A percentile compares a stretch with the other conserved stretches of the same genome.
Conservation (phyloP, 2,113 vertebrate species). For the Hippocampus mohnikei region DNA sequence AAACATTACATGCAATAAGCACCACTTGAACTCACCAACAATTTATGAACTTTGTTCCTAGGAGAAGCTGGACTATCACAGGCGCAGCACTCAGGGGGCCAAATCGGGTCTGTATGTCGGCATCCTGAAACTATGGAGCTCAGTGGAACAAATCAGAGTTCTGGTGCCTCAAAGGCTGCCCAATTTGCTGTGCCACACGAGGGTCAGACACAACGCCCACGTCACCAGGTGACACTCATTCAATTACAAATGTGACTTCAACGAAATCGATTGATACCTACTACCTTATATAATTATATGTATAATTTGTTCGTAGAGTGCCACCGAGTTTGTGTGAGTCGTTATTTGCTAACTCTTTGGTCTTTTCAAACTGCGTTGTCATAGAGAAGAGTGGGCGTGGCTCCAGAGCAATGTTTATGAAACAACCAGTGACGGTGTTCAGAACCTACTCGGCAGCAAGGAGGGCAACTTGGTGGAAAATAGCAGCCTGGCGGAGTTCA, state of each 20-base stretch:
- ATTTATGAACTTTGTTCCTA: constrained; percentile 16
- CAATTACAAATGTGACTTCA: not conserved
- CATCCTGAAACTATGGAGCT: constrained; percentile 75
- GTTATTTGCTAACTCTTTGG: not conserved
- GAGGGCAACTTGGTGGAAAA: constrained; percentile 51
- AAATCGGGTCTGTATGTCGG: constrained; percentile 74
- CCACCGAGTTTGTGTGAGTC: not conserved
- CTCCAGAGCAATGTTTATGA: constrained; percentile 67
- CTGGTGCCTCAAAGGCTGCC: constrained; percentile 73
- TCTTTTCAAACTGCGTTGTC: not conserved
- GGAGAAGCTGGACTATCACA: constrained; percentile 72
- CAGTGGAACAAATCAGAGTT: constrained; percentile 73
- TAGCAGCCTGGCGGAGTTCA: constrained; percentile 56
- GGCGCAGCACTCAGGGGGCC: constrained; percentile 62
- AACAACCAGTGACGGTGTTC: constrained; percentile 34
- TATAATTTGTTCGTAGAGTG: not conserved
- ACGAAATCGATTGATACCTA: too few relatives aligned
- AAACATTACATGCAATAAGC: not conserved
- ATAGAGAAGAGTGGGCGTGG: constrained; percentile 76
- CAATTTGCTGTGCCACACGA: constrained; percentile 71
- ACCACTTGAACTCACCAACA: not conserved
- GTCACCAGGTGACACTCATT: constrained; percentile 63
- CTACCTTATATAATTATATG: too few relatives aligned
- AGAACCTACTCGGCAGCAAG: constrained; percentile 35
- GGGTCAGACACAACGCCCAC: constrained; percentile 69